Evolutionary conservation across 2,888 invertebrate genomes (phyloP), one percentile per base, ranked within the genome.

Genomic region (Omphaloscelis lunosa): DNA sequence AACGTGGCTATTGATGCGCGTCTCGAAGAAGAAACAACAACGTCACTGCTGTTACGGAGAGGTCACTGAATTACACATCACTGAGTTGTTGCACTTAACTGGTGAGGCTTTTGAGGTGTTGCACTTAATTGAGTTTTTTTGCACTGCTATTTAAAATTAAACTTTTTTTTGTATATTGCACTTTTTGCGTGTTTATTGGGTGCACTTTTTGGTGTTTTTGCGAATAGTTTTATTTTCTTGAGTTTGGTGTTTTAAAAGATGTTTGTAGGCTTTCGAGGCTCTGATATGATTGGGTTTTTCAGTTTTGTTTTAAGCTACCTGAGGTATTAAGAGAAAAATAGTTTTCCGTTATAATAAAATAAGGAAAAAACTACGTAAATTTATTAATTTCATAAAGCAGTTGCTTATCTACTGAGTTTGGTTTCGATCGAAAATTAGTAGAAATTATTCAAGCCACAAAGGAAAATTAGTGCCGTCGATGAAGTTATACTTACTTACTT

Each of bases 1-100:
- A 92, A 93, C 93, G 89, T 93, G 93, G 76, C 87, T 85, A 71
- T 61, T 83, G 62, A 76, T 51, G 2, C n/a, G 58, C 71, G 63
- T 82, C 75, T 72, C 86, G 66, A 51, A 12, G 48, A 27, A 48
- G 3, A 74, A 78, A 74, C 65, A n/a, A 81, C 75, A 58, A 51
- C 48, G 17, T 23, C 20, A 80, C 58, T 80, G 56, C 65, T 80
- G 70, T 84, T 80, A 86, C 70, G 85, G 85, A 4, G 6, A 8
- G 11, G 15, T 48, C 86, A 84, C 86, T 71, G 66, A 62, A 62
- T 59, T 63, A 23, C 65, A 79, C 84, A 82, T 84, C 73, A 84
- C 84, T 79, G 53, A 62, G 80, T 77, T 80, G 11, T 45, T 53
- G 59, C 63, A 75, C 58, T 75, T 41, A n/a, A 61, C 63, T 77